A percentile compares a stretch with the other conserved stretches of the same genome.
Evolutionary conservation across 2,797 vertebrate species (phyloP).

Genomic region (Gymnocypris eckloni): DNA sequence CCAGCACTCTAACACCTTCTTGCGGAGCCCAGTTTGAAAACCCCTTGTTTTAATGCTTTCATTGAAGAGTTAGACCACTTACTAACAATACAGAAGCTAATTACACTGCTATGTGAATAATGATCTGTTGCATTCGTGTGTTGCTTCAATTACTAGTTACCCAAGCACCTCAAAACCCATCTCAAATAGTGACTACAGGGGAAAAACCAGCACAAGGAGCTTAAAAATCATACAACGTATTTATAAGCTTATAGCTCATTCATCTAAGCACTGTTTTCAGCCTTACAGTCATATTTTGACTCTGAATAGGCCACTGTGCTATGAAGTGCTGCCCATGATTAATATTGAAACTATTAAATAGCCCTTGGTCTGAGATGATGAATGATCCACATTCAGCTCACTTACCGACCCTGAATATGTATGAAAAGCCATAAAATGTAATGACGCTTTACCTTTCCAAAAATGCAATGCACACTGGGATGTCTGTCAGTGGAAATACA

Average conservation of each 20-base stretch:
- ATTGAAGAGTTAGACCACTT: not conserved
- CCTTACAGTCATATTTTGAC: slow-evolving; percentile 26
- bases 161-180: not conserved
- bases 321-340: slow-evolving; percentile 37
- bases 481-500: slow-evolving; percentile 15
- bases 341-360: slow-evolving; percentile 48
- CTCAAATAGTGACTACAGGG: not conserved
- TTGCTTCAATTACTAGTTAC: slow-evolving; percentile 2
- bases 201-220: not conserved
- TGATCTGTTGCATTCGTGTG: not conserved
- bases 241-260: slow-evolving; percentile 30
- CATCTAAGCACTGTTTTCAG: slow-evolving; percentile 23
- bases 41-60: not conserved
- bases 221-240: not conserved
- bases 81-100: not conserved
- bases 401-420: slow-evolving; percentile 48
- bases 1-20: not conserved
- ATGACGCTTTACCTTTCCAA: slow-evolving; percentile 44
- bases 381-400: slow-evolving; percentile 29
- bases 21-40: not conserved
- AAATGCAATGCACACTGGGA: not conserved
- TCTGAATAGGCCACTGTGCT: slow-evolving; percentile 31
- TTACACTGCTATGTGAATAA: not conserved
- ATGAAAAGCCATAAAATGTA: slow-evolving; percentile 50
- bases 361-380: slow-evolving; percentile 43